Base-by-base conservation (phyloP, 2,888 invertebrate species). In the Lepidochrysops patricia region DNA sequence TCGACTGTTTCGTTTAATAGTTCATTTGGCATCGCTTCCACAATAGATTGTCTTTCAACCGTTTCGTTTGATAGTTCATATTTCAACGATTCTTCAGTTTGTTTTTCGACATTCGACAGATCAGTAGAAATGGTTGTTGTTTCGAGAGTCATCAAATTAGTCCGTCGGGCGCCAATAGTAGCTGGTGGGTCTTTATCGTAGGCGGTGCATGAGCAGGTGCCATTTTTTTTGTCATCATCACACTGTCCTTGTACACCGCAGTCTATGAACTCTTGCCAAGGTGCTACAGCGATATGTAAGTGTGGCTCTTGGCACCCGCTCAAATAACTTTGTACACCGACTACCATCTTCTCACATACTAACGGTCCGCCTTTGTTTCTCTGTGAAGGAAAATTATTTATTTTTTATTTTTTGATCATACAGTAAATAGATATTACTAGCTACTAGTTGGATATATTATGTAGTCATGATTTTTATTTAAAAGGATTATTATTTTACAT, bases 331-430 rank as follows among this genome's bases (percentile, higher is more conserved):
- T 89, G 88, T 6, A 85, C 62, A 13, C 80, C 89, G 25, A 75
- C 66, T 4, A 87, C 73, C 57, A 80, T 73, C 25, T 68, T 69
- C 23, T 80, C 80, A 65, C 88, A 88, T 35, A 89, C 67, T 0
- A 89, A 73, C 7, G 89, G 87, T 5, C 86, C 87, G 26, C 89
- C 89, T 32, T 79, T 75, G 66, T 84, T 87, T 37, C 83, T 83
- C 89, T 89, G 67, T 19, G 66, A 65, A 58, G 35, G 43, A 62
- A 62, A 57, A 57, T 6, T 25, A 26, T 48, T 15, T 1, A 57
- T 13, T 57, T 57, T 4, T 23, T 54, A 15, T 13, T 49, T 48
- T 32, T 29, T n/a, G 27, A 29, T 29, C 19, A n/a, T n/a, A n/a
- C 29, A 13, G 35, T 5, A 13, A 5, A 35, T 13, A n/a, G n/a